Conservation (phyloP, 2,888 invertebrate species). For the Xanthorhoe designata region DNA sequence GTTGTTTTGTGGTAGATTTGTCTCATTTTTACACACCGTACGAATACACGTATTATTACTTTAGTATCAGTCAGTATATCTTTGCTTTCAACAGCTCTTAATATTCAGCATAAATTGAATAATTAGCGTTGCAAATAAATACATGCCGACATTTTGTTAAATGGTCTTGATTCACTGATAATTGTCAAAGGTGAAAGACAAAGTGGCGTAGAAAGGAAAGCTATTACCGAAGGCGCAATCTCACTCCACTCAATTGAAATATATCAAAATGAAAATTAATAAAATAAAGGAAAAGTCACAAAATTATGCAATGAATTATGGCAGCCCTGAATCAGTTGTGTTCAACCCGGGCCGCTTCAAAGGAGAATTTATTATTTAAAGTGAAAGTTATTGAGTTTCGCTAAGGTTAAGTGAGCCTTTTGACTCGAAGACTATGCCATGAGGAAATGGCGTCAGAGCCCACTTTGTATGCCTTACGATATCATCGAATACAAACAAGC, state of each 20-base stretch:
- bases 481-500: constrained; percentile 34
- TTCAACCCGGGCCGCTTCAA: constrained; percentile 72
- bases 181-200: constrained; percentile 5
- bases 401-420: constrained; percentile 83
- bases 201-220: constrained; percentile 7
- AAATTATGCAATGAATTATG: constrained; percentile 58
- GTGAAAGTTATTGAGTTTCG: constrained; percentile 83
- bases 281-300: constrained; percentile 34
- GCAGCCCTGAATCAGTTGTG: constrained; percentile 71
- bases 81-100: background rate
- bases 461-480: constrained; percentile 33
- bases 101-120: background rate
- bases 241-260: constrained; percentile 26
- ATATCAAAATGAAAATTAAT: constrained; percentile 34
- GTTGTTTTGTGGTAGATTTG: constrained; percentile 21
- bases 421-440: constrained; percentile 57
- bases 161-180: background rate
- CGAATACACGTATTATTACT: background rate
- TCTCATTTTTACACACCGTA: background rate
- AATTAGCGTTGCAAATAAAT: background rate
- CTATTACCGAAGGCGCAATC: constrained; percentile 22
- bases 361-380: constrained; percentile 83
- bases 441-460: constrained; percentile 35
- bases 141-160: background rate
- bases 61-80: background rate